Base-by-base conservation (phyloP, 2,888 invertebrate genomes). In the Physocephala rufipes region DNA sequence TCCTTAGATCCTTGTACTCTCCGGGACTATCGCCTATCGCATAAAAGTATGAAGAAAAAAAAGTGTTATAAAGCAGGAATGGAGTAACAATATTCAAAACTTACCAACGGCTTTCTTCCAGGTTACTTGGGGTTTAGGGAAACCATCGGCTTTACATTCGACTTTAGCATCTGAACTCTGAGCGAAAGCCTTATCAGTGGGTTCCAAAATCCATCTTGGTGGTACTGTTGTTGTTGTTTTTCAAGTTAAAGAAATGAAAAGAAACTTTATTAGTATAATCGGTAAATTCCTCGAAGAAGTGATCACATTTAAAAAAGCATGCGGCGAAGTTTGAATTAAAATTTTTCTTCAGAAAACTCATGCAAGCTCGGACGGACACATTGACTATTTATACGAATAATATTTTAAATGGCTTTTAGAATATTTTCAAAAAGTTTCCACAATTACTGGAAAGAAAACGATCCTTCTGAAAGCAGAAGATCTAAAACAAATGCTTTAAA, bases 81-180 rank as follows among this genome's bases (percentile, higher is more conserved):
- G 43, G 19, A 15, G 15, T 15, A 7, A 2, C 15, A 21, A 0
- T 5, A 43, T 16, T 49, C 51, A 5, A 13, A 24, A 78, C 86
- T 84, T 89, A 95, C 96, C 96, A 88, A 95, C 94, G 84, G 96
- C 96, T 90, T 94, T 93, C 88, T 96, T 96, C 96, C 96, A 96
- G 78, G 95, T 95, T 63, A 96, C 95, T 84, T 93, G 92, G 77
- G 96, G 96, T 89, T 94, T 95, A 74, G 96, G 96, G 89, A 96
- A 96, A 81, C 96, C 96, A 88, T 96, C 96, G 86, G 96, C 95
- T 89, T 96, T 96, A 87, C 96, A 96, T 90, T 96, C 96, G 81
- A 96, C 94, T 85, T 95, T 93, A 78, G 95, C 95, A 87, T 95
- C 95, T 79, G 95, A 95, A 78, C 96, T 95, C 88, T 96, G 95